A percentile compares a stretch with the other conserved stretches of the same genome.
phyloP scores from a whole-genome alignment of 2,888 invertebrate genomes.

The Pachliopta kotzebuea region DNA sequence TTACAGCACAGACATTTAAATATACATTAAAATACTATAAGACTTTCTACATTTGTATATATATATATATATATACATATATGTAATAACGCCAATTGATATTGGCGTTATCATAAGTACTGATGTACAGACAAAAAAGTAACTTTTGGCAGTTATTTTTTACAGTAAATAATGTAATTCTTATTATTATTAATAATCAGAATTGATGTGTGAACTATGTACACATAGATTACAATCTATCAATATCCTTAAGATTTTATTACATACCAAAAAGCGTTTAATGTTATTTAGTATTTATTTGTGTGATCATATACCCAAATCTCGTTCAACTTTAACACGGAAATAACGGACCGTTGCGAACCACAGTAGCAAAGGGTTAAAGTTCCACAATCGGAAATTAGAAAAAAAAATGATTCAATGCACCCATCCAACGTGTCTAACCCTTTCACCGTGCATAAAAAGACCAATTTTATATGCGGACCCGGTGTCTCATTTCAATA shows the following conservation, averaged over 20 bases:
- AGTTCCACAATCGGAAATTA: slow-evolving; percentile 34
- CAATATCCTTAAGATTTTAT: neutral
- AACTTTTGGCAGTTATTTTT: too few species aligned
- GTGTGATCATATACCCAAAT: slow-evolving; percentile 53
- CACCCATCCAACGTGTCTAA: slow-evolving; percentile 54
- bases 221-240: too few species aligned
- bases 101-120: too few species aligned
- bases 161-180: too few species aligned
- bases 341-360: slow-evolving; percentile 70
- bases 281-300: slow-evolving; percentile 2
- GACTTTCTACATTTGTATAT: too few species aligned
- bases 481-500: slow-evolving; percentile 80
- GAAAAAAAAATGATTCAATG: slow-evolving; percentile 56
- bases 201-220: too few species aligned
- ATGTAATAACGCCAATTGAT: too few species aligned
- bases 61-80: too few species aligned
- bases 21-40: too few species aligned
- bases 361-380: slow-evolving; percentile 66
- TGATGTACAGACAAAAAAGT: too few species aligned
- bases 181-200: too few species aligned
- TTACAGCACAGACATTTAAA: too few species aligned
- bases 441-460: slow-evolving; percentile 66
- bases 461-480: slow-evolving; percentile 76
- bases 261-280: neutral
- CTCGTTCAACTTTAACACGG: slow-evolving; percentile 62